These are phyloP conservation scores for Hemicrepidius hirtus DNA, from an alignment of 2,888 invertebrate genomes.

Conservation along the genomic window DNA sequence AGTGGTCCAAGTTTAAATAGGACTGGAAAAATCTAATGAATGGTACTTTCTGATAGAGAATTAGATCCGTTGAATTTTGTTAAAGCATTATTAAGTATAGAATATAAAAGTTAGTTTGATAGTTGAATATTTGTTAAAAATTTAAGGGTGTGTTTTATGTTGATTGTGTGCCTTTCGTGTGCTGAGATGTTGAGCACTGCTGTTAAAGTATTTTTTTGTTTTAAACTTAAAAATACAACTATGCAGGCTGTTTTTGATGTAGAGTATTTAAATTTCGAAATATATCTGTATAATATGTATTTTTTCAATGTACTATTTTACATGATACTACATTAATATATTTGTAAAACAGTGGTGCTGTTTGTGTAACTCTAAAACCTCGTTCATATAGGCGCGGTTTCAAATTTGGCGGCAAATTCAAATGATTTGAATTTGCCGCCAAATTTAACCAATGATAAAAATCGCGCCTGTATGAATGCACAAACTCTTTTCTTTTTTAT, in stretches of 20 bases:
- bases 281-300: conserved; percentile 35
- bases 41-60: not conserved
- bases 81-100: too few relatives aligned
- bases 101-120: conserved; percentile 2
- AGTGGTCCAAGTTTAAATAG: conserved; percentile 35
- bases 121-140: conserved; percentile 1
- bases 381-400: too few relatives aligned
- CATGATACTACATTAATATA: conserved; percentile 43
- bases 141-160: conserved; percentile 38
- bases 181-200: conserved; percentile 42
- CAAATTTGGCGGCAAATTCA: too few relatives aligned
- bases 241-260: conserved; percentile 40
- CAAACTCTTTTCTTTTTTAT: too few relatives aligned
- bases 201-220: conserved; percentile 35
- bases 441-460: too few relatives aligned
- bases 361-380: not conserved
- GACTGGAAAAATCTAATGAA: conserved; percentile 1
- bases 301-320: conserved; percentile 41
- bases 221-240: conserved; percentile 2
- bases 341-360: conserved; percentile 30
- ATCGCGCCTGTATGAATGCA: too few relatives aligned
- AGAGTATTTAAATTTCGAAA: conserved; percentile 31
- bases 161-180: conserved; percentile 46
- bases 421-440: too few relatives aligned
- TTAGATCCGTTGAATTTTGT: conserved; percentile 4